Evolutionary conservation across 1,140 invertebrate genomes (phyloP), one percentile per base, ranked within the genome.

Genomic region (Procambarus virginalis): DNA sequence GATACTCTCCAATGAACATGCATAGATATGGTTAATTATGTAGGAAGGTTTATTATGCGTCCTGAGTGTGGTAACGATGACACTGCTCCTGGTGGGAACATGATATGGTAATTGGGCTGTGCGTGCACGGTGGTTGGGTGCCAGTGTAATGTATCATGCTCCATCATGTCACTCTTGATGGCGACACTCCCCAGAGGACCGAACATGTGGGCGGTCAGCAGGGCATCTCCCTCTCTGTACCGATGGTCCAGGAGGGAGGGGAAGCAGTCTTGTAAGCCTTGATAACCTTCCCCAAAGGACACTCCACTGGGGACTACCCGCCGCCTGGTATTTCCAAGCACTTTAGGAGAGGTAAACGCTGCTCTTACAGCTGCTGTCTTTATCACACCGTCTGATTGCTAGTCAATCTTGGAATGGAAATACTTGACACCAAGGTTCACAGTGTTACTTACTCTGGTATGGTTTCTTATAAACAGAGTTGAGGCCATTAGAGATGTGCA

Each of bases 331-430:
- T 14, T 76, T 20, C 45, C 20, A 34, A 58, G 49, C 17, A 14
- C 58, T 20, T 81, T 46, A 17, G 20, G 64, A n/a, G 12, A 48
- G 70, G 20, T 34, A n/a, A 14, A 2, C 49, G 82, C 55, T 89
- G 87, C 58, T n/a, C n/a, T 73, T 81, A n/a, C 70, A 89, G 60
- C 75, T 89, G 81, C 0, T 75, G 70, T 6, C n/a, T 64, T 51
- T n/a, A 84, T 68, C 34, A 51, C 60, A 10, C n/a, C 76, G 73
- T n/a, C 87, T 55, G 3, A 20, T 12, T 14, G n/a, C 87, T 68
- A 46, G n/a, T 83, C 48, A 10, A 84, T 83, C 64, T 84, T 89
- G 58, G 81, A 75, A 22, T n/a, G 84, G 10, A 14, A 89, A 68
- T 5, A 84, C 22, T n/a, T 84, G 58, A n/a, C 20, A 84, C 80